Conservation (phyloP, 2,888 invertebrate genomes). For the Mimumesa dahlbomi region DNA sequence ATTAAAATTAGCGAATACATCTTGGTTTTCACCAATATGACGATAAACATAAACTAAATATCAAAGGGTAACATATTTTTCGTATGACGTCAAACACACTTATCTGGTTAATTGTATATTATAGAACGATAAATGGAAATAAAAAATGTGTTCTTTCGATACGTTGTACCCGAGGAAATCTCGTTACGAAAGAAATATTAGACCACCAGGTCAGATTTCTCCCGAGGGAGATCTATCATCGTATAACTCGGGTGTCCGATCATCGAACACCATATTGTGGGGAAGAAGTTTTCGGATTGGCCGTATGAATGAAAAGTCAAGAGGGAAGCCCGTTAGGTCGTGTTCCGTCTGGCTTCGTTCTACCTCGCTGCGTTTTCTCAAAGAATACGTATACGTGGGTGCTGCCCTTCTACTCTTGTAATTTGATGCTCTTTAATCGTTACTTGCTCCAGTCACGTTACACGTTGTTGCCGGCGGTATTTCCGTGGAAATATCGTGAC, state of each 20-base stretch:
- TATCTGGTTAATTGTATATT: too few relatives aligned
- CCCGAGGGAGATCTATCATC: not conserved
- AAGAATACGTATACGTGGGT: conserved; percentile 49
- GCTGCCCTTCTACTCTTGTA: conserved; percentile 33
- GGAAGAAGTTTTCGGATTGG: conserved; percentile 22
- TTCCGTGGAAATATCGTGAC: conserved; percentile 26
- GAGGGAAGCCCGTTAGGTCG: conserved; percentile 38
- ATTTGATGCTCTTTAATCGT: conserved; percentile 49
- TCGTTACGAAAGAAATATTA: not conserved
- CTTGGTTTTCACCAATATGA: too few relatives aligned
- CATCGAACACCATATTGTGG: too few relatives aligned
- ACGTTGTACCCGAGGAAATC: not conserved
- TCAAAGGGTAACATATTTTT: too few relatives aligned
- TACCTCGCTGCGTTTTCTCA: conserved; percentile 45
- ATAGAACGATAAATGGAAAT: too few relatives aligned
- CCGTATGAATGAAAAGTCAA: conserved; percentile 54
- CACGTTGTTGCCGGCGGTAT: conserved; percentile 12
- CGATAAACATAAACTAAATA: too few relatives aligned
- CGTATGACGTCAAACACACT: too few relatives aligned
- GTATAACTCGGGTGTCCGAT: too few relatives aligned
- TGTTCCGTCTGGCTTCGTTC: conserved; percentile 44
- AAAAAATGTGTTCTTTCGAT: too few relatives aligned
- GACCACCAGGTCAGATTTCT: not conserved
- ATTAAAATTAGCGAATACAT: too few relatives aligned
- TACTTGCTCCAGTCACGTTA: conserved; percentile 19